Percentiles rank a stretch among this genome's conserved stretches.
Conservation (phyloP, 2,888 invertebrate genomes). For the Temnothorax ravouxi region DNA sequence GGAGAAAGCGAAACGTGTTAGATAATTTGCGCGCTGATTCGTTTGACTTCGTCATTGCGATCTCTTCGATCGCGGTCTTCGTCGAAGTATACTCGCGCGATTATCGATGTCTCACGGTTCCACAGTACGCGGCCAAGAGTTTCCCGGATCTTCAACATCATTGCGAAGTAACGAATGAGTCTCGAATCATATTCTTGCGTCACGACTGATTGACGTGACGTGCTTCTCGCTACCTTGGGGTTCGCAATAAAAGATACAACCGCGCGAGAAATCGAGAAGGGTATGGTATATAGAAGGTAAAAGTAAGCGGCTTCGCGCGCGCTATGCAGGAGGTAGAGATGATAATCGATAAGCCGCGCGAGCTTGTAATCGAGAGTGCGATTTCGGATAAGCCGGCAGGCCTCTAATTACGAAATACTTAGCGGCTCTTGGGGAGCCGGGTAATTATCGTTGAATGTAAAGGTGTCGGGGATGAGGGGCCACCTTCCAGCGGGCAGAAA, state of each 20-base stretch:
- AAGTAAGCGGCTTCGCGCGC: background rate
- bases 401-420: conserved; percentile 53
- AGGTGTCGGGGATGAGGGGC: conserved; percentile 26
- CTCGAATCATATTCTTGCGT: background rate
- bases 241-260: background rate
- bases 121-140: background rate
- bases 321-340: conserved; percentile 37
- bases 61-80: background rate
- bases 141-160: background rate
- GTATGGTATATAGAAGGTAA: background rate
- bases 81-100: background rate
- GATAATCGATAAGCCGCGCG: conserved; percentile 48
- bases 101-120: background rate
- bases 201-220: conserved; percentile 1
- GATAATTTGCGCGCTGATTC: conserved; percentile 34
- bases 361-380: conserved; percentile 52
- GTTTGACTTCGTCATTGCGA: conserved; percentile 39
- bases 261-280: background rate
- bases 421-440: conserved; percentile 43
- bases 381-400: conserved; percentile 50
- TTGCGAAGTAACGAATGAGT: background rate
- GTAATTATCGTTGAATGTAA: conserved; percentile 41
- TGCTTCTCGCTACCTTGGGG: background rate
- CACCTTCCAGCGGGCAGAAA: conserved; percentile 27
- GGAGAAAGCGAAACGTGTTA: conserved; percentile 45